Evolutionary conservation across 2,888 invertebrate species (phyloP), one percentile per base, ranked within the genome.

Genomic region (Lycaena phlaeas): DNA sequence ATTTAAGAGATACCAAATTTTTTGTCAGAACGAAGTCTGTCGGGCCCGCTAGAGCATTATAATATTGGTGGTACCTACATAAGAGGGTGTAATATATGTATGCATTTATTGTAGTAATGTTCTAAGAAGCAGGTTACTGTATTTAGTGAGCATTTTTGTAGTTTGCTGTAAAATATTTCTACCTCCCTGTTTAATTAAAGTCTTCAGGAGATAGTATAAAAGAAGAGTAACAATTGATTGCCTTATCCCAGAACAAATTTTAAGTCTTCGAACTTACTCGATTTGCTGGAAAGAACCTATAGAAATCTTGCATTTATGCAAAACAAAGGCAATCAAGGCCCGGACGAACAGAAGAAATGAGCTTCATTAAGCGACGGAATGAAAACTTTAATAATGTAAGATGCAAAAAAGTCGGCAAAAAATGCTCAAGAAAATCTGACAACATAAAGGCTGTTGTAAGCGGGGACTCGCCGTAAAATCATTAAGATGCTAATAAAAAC

Each of bases 401-500:
- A 84, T 82, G 84, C 79, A 82, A 82, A 82, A 82, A 81, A 75
- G 69, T 71, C 78, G 69, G 69, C 74, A 78, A 82, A 81, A 82
- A 82, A 82, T 82, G 76, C 82, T 82, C 73, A 84, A 84, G 84
- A 82, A 84, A 84, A 84, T 84, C 84, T 84, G 84, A 82, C 84
- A 81, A 82, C 84, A 84, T 84, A 84, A 84, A 84, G 84, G 79
- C 82, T 79, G 78, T 79, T 82, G 82, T 84, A 84, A 84, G 79
- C 74, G 75, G 79, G 78, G 79, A 76, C 76, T 72, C 72, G 76
- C 81, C 84, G 85, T 85, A 85, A 85, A 85, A 85, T 85, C 85
- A 85, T 85, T 85, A 85, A 85, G 85, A 85, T 85, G 85, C 85
- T 85, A 85, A 85, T 85, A 85, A 85, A 85, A 85, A 84, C 85